Evolutionary conservation across 2,113 vertebrate species (phyloP).

Genomic region (Nanorana parkeri): DNA sequence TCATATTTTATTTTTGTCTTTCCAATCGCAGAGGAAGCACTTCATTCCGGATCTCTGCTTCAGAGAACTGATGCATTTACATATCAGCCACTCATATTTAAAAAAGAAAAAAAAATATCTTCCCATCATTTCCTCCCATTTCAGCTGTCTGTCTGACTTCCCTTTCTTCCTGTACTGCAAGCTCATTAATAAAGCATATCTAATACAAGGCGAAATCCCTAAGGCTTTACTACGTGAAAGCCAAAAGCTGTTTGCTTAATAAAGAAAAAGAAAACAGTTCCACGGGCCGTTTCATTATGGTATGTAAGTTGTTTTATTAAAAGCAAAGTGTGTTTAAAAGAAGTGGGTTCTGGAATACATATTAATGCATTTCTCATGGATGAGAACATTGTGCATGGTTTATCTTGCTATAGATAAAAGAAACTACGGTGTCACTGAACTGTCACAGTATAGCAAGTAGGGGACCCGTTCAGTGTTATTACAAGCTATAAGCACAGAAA

Average conservation of each 20-base stretch:
- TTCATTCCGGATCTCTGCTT: constrained; percentile 50
- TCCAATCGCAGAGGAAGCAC: constrained; percentile 46
- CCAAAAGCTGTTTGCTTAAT: not conserved
- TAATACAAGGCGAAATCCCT: constrained; percentile 52
- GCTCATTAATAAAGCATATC: constrained; percentile 32
- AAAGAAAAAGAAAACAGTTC: constrained; percentile 1
- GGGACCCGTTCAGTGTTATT: not conserved
- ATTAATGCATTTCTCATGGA: not conserved
- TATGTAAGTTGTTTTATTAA: not conserved
- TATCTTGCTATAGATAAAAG: constrained; percentile 21
- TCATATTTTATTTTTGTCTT: constrained; percentile 25
- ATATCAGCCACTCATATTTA: constrained; percentile 50
- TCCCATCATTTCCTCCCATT: constrained; percentile 54
- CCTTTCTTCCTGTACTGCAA: constrained; percentile 23
- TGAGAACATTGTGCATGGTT: constrained; percentile 31
- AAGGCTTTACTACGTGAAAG: constrained; percentile 43
- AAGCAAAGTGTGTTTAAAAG: not conserved
- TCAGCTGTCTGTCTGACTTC: constrained; percentile 48
- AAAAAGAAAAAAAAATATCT: constrained; percentile 28
- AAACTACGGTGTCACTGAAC: constrained; percentile 14
- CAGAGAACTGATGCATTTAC: constrained; percentile 54
- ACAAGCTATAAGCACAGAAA: not conserved
- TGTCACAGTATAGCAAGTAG: not conserved
- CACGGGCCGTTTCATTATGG: not conserved
- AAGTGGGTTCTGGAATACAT: constrained; percentile 8